Conservation (phyloP, 1,140 invertebrate species). For the Drosophila busckii region DNA sequence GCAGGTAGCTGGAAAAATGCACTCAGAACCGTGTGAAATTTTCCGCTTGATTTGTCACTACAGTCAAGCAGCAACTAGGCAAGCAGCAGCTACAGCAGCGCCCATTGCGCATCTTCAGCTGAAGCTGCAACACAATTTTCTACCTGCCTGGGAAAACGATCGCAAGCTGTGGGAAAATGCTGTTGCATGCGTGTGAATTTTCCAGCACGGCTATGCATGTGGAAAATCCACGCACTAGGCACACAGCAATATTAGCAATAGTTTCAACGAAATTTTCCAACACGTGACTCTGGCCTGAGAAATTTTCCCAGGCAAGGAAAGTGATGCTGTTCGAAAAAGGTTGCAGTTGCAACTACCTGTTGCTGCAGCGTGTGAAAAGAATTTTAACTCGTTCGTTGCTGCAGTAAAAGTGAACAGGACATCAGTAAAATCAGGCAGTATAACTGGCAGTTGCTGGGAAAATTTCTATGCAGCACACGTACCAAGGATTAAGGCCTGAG, state of each 20-base stretch:
- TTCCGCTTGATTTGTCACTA: no score
- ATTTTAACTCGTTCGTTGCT: no score
- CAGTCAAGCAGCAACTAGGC: no score
- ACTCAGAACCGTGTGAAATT: conserved; percentile 8
- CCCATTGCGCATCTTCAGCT: no score
- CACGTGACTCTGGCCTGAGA: conserved; percentile 14
- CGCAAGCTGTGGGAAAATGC: conserved; percentile 6
- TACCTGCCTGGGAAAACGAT: no score
- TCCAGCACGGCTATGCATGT: neutral
- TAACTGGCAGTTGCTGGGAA: no score
- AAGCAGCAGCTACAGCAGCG: no score
- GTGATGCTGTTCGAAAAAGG: conserved; percentile 7
- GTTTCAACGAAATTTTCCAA: neutral
- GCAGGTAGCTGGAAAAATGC: conserved; percentile 13
- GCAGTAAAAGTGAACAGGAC: no score
- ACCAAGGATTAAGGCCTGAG: no score
- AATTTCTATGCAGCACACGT: no score
- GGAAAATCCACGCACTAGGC: neutral
- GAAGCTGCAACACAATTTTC: no score
- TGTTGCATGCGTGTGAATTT: conserved; percentile 5
- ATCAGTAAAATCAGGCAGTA: no score
- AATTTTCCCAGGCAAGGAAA: conserved; percentile 10
- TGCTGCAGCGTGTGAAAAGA: neutral
- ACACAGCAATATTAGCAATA: neutral
- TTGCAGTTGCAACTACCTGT: neutral